Base-by-base conservation (phyloP, 2,888 invertebrate species). In the Parnassius mnemosyne region DNA sequence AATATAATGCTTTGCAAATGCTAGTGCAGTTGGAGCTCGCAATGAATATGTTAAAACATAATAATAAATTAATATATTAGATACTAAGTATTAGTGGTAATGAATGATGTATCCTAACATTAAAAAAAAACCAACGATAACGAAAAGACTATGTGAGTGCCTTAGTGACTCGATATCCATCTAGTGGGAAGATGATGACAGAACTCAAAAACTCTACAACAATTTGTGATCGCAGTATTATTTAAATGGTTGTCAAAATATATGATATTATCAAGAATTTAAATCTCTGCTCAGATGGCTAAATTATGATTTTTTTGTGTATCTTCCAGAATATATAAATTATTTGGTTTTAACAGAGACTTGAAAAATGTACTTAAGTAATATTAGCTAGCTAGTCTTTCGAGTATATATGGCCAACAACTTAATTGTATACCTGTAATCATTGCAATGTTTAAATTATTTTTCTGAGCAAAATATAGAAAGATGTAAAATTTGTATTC, bases 31-130 rank as follows among this genome's bases (percentile, higher is more conserved):
- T 81, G 84, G 75, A 77, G 77, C 71, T 75, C 73, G 73, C 71
- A 73, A 79, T 75, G 80, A 80, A 77, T 73, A 79, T 76, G 75
- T 80, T 81, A 71, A 81, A 79, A 79, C 77, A 78, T 79, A 84
- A 83, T 81, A 84, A 83, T 83, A 83, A 84, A 87, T 84, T 85
- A 88, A 87, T 87, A 81, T 83, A 83, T 77, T 75, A 79, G 78
- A 67, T 83, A 72, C 75, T 83, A 82, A 83, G 83, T 80, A 79
- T 85, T 34, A 34, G 34, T 34, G 7, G 5, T 34, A 34, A 34
- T 78, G 79, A 83, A 80, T 74, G 70, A 76, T 84, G 82, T 84
- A 82, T 81, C 79, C 80, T 87, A 85, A 87, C 84, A 82, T 73
- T 25, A 75, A 72, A 75, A 76, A 75, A 72, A 75, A 76, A 75